A percentile compares a stretch with the other conserved stretches of the same genome.
Conservation (phyloP, 2,113 vertebrate species). For the Pseudopipra pipra region DNA sequence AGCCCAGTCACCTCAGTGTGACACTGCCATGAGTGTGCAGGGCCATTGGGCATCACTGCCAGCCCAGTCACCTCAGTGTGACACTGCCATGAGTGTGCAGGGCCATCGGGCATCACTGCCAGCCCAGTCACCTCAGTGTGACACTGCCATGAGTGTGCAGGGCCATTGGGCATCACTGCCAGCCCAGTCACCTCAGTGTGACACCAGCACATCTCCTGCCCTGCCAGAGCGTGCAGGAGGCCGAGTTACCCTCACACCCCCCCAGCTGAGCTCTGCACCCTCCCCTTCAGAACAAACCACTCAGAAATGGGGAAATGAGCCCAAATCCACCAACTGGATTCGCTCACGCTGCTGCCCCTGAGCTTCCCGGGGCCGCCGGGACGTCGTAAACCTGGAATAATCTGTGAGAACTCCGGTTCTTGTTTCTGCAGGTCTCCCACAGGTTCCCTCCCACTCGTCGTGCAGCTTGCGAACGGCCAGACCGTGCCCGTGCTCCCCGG, state of each 20-base stretch:
- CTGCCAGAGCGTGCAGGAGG: too few species aligned
- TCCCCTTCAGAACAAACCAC: accelerated
- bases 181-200: too few species aligned
- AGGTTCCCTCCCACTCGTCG: conserved; percentile 89
- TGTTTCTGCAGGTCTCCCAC: conserved; percentile 84
- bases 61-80: too few species aligned
- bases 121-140: too few species aligned
- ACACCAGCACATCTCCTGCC: not conserved
- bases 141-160: too few species aligned
- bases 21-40: too few species aligned
- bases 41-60: too few species aligned
- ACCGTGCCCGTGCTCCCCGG: conserved; percentile 90
- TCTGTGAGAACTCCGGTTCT: not conserved
- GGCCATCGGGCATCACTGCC: too few species aligned
- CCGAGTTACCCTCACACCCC: not conserved
- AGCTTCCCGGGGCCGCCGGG: not conserved
- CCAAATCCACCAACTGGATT: accelerated
- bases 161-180: too few species aligned
- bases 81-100: too few species aligned
- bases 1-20: too few species aligned
- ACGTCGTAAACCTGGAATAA: too few species aligned
- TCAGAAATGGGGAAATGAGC: not conserved
- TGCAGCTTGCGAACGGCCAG: conserved; percentile 94
- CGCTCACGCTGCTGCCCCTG: not conserved
- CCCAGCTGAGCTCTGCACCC: not conserved